Percentiles rank a stretch among this genome's conserved stretches.
phyloP scores from a whole-genome alignment of 2,888 invertebrate species.

The Netelia virgata region DNA sequence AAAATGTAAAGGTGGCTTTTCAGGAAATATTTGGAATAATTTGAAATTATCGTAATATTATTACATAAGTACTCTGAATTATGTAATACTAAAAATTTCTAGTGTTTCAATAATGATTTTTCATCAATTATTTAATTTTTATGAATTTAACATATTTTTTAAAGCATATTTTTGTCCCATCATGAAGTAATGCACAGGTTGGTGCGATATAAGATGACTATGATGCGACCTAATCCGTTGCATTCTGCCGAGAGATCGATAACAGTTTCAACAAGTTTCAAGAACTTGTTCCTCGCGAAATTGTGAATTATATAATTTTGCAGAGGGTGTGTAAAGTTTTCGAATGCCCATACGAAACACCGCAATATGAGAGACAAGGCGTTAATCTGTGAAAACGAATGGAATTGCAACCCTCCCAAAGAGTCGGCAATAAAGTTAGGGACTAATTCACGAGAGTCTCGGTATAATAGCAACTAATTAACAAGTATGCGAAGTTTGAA shows the following conservation, averaged over 20 bases:
- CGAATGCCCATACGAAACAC: neutral
- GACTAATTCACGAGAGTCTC: neutral
- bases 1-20: too few relatives aligned
- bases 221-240: neutral
- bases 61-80: too few relatives aligned
- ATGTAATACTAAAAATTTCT: too few relatives aligned
- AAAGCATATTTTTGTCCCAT: neutral
- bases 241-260: neutral
- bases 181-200: neutral
- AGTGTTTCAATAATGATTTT: too few relatives aligned
- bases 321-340: too few relatives aligned
- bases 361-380: neutral
- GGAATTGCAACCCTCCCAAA: neutral
- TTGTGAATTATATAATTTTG: too few relatives aligned
- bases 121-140: too few relatives aligned
- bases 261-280: too few relatives aligned
- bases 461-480: conserved; percentile 40
- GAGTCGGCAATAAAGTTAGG: neutral
- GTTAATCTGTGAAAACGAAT: too few relatives aligned
- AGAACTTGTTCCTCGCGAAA: too few relatives aligned
- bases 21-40: too few relatives aligned
- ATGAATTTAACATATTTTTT: neutral
- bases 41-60: too few relatives aligned
- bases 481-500: conserved; percentile 37
- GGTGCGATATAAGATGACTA: neutral